Evolutionary conservation across 2,797 vertebrate species (phyloP), one percentile per base, ranked within the genome.

Genomic region (Acanthurus lineatus): DNA sequence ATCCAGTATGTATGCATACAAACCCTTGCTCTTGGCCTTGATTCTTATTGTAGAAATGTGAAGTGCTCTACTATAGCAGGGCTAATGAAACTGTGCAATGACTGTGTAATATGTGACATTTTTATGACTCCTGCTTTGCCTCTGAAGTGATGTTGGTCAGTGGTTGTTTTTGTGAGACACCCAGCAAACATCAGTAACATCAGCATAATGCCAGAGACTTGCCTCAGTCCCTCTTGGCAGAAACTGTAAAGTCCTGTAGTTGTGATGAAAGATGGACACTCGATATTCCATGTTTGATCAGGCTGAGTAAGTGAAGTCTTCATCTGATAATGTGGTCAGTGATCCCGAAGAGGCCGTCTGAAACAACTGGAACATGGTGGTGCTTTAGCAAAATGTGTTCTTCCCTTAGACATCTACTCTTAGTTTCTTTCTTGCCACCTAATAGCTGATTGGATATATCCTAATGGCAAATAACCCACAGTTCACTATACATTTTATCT

Each of bases 1-100:
- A 73, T 77, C 57, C 25, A 48, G 76, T n/a, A 65, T 81, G 19
- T 69, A 76, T 82, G 61, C 52, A 73, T 72, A 71, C 5, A 1
- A 66, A 52, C 49, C 25, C 0, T 0, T 48, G 66, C 67, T 67
- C 35, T 35, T 42, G 73, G 64, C 57, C 69, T 52, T 67, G 9
- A 70, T 38, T 68, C 40, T 57, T 40, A 49, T 49, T 38, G 28
- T 49, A 35, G 65, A 40, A 22, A 70, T 59, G 38, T n/a, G 63
- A 62, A 32, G 45, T 15, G 53, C 51, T 70, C 16, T 48, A 47
- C 1, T 28, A 15, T 17, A 48, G 53, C 22, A 44, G 51, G 25
- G 25, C 45, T 25, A 58, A 42, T 64, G 25, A 59, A 61, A 47
- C 45, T 69, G 40, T 42, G 25, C 28, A 52, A 1, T 5, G 2